Conservation (phyloP, 2,888 invertebrate genomes). For the Zelleria hepariella region DNA sequence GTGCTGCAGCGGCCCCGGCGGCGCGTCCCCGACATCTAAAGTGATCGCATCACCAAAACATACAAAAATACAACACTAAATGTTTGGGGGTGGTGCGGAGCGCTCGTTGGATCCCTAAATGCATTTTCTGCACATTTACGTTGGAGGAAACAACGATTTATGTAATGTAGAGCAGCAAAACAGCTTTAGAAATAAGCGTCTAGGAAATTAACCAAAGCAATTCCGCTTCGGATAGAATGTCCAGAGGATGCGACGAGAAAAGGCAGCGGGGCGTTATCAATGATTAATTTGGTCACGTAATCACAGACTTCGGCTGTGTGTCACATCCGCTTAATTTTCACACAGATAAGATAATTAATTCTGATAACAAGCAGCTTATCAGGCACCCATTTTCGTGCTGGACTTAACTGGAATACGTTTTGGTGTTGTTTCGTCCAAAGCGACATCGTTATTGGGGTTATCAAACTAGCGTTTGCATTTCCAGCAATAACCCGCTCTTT, state of each 20-base stretch:
- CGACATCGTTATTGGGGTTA: not conserved
- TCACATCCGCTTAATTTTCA: constrained; percentile 50
- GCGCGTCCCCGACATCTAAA: constrained; percentile 32
- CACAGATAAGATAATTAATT: constrained; percentile 53
- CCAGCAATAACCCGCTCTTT: no score
- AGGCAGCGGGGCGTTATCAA: constrained; percentile 18
- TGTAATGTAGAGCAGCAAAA: constrained; percentile 5
- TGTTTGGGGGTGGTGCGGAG: constrained; percentile 18
- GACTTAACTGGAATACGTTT: not conserved
- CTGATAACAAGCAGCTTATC: constrained; percentile 27
- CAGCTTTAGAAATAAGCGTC: constrained; percentile 3
- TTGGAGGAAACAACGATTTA: constrained; percentile 8
- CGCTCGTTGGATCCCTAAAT: constrained; percentile 12
- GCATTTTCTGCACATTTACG: constrained; percentile 8
- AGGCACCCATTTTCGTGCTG: not conserved
- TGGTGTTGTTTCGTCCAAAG: not conserved
- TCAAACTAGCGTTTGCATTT: no score
- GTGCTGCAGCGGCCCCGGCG: constrained; percentile 27
- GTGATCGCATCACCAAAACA: constrained; percentile 42
- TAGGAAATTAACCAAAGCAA: constrained; percentile 1
- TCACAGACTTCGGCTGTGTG: constrained; percentile 36
- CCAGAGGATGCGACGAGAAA: not conserved
- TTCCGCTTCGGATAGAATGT: not conserved
- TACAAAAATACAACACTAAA: constrained; percentile 30
- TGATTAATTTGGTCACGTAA: constrained; percentile 53